These are phyloP conservation scores for Andricus quercusramuli DNA, from an alignment of 2,888 invertebrate species.

Conservation along the genomic window DNA sequence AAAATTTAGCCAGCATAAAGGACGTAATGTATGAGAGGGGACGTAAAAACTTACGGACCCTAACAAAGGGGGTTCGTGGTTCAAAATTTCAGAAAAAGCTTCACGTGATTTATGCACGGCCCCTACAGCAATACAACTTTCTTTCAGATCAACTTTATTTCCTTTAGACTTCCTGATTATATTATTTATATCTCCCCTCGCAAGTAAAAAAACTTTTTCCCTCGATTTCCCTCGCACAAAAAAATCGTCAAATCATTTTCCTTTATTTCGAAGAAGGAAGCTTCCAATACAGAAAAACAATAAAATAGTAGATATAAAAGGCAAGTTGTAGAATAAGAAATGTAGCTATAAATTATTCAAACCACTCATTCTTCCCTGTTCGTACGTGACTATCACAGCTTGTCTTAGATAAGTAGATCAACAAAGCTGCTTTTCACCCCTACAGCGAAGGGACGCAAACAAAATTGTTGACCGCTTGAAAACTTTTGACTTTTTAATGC, in stretches of 20 bases:
- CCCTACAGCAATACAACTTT: neutral
- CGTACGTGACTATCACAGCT: neutral
- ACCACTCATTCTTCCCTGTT: neutral
- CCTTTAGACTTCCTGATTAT: neutral
- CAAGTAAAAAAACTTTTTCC: neutral
- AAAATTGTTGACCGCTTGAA: slow-evolving; percentile 63
- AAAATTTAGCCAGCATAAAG: too few species aligned
- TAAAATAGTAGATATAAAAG: neutral
- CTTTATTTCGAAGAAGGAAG: neutral
- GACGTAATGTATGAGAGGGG: too few species aligned
- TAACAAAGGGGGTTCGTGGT: too few species aligned
- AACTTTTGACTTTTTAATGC: slow-evolving; percentile 54
- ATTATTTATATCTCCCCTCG: neutral
- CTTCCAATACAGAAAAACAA: neutral
- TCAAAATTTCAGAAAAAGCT: too few species aligned
- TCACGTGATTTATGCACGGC: too few species aligned
- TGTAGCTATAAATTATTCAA: slow-evolving; percentile 6
- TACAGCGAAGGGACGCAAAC: slow-evolving; percentile 57
- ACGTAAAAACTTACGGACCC: too few species aligned
- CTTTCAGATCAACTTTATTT: neutral
- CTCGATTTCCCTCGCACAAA: neutral
- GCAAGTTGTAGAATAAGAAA: neutral
- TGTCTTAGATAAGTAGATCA: neutral
- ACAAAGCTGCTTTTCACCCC: slow-evolving; percentile 34
- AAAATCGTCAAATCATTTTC: neutral